phyloP scores from a whole-genome alignment of 2,797 vertebrate genomes.

The Tauraco hartlaubi region DNA sequence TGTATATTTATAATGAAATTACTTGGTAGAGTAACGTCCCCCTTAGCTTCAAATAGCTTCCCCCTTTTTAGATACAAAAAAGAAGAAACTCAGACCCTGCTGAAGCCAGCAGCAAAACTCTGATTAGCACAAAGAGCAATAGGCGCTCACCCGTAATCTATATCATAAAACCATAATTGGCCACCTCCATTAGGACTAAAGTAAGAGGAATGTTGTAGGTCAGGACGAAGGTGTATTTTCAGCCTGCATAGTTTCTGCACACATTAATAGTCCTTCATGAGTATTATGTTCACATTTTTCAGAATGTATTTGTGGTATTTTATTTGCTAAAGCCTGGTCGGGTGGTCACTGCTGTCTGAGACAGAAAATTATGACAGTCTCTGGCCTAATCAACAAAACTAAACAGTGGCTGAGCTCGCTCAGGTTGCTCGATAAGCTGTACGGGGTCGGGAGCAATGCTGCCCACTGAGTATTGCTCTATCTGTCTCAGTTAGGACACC shows the following conservation, averaged over 20 bases:
- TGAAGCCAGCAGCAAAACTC: background rate
- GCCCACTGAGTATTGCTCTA: background rate
- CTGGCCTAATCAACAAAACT: background rate
- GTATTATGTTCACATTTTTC: conserved; percentile 66
- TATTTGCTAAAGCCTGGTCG: conserved; percentile 49
- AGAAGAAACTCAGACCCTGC: background rate
- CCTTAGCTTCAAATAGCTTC: background rate
- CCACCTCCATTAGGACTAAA: conserved; percentile 5
- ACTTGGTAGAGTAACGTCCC: background rate
- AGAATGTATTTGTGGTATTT: conserved; percentile 64
- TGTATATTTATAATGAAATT: background rate
- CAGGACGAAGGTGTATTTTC: conserved; percentile 48
- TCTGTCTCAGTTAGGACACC: background rate
- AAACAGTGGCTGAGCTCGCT: background rate
- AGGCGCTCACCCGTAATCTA: background rate
- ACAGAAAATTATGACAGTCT: background rate
- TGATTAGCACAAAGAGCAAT: background rate
- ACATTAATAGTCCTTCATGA: conserved; percentile 54
- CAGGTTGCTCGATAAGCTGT: background rate
- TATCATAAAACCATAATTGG: conserved; percentile 28
- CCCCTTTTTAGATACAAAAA: background rate
- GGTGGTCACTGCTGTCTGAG: conserved; percentile 46
- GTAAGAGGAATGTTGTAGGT: conserved; percentile 57
- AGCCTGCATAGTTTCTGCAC: conserved; percentile 63
- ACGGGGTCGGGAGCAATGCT: background rate